Evolutionary conservation across 2,113 vertebrate species (phyloP), one percentile per base, ranked within the genome.

Genomic region (Egretta garzetta): DNA sequence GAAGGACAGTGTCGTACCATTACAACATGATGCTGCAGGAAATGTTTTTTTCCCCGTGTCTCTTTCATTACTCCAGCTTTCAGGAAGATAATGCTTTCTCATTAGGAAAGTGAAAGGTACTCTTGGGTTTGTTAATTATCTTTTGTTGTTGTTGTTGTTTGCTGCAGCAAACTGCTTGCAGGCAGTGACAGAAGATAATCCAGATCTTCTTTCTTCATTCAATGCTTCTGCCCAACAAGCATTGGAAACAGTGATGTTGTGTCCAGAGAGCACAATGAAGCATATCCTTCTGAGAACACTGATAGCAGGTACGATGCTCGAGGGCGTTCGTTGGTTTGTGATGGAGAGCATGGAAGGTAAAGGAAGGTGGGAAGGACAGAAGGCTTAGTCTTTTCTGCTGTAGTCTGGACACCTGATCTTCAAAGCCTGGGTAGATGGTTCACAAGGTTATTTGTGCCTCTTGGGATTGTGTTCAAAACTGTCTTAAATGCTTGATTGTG

Each of bases 111-210:
- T 18, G 19, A 70, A 91, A 82, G 35, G 53, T 80, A 5, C 45
- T 73, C 0, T 9, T 85, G 35, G 8, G 43, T 76, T 91, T 96
- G 27, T 82, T 91, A 76, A 94, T 93, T 75, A n/a, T 45, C 24
- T 72, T 81, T 43, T 43, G 41, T 43, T 89, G 37, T 91, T 95
- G 56, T 94, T 75, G 37, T 91, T 95, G 56, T 94, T 75, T 88
- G 43, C 63, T 43, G 32, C 96, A 99, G 99, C 99, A 24, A 99
- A 99, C 93, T 99, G 99, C 96, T 97, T 99, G 91, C 99, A 99
- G 97, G 99, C 99, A 9, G 99, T 99, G 94, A 99, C 99, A 0
- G 99, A 99, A 97, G 99, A 99, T 80, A 99, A 99, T 95, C 94
- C 98, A 11, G 99, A 99, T 79, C 98, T 99, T 53, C 98, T 99